These are phyloP conservation scores for Melieria omissa DNA, from an alignment of 2,888 invertebrate species.

Conservation along the genomic window DNA sequence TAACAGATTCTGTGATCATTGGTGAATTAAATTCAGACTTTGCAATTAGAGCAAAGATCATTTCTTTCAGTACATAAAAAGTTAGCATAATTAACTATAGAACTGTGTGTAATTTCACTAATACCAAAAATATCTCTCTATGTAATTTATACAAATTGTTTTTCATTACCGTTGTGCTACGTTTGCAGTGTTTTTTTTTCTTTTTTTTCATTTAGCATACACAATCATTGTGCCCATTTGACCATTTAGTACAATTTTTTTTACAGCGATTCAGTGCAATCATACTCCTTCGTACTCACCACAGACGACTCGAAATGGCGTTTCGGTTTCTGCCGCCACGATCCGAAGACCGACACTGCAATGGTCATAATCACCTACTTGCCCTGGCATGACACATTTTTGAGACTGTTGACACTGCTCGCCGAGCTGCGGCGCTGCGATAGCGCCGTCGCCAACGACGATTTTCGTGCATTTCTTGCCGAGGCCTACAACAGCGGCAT, in stretches of 20 bases:
- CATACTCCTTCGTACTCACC: constrained; percentile 97
- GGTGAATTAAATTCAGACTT: too few relatives aligned
- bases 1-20: too few relatives aligned
- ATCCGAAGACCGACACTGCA: constrained; percentile 88
- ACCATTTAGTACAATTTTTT: not conserved
- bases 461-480: constrained; percentile 70
- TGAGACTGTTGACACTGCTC: constrained; percentile 61
- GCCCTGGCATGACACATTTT: constrained; percentile 98
- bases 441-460: constrained; percentile 46
- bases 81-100: too few relatives aligned
- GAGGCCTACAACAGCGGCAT: constrained; percentile 76
- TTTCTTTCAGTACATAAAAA: too few relatives aligned
- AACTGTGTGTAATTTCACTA: too few relatives aligned
- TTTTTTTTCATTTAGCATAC: too few relatives aligned
- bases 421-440: constrained; percentile 60
- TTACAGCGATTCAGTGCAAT: constrained; percentile 83
- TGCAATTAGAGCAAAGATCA: too few relatives aligned
- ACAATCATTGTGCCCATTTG: too few relatives aligned
- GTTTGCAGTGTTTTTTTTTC: too few relatives aligned
- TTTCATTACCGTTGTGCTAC: too few relatives aligned
- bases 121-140: too few relatives aligned
- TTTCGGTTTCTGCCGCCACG: constrained; percentile 96
- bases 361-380: constrained; percentile 87
- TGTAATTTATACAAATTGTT: too few relatives aligned
- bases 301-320: constrained; percentile 95